A percentile compares a stretch with the other conserved stretches of the same genome.
phyloP scores from a whole-genome alignment of 2,888 invertebrate species.

The Drosophila acutilabella region DNA sequence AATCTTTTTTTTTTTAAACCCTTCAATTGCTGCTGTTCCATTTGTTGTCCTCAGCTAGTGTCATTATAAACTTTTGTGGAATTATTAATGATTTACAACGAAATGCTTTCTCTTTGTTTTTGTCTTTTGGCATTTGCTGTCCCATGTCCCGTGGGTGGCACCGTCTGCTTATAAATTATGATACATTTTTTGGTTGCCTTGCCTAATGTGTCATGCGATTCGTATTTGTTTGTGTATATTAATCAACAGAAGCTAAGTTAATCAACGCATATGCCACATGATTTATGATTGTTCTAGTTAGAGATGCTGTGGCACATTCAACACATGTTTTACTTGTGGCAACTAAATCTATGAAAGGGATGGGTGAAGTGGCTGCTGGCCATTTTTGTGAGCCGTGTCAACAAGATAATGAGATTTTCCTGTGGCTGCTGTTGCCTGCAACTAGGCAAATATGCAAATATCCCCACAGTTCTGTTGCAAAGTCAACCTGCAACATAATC shows the following conservation, averaged over 20 bases:
- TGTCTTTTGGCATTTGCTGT: conserved; percentile 37
- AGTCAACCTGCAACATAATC: conserved; percentile 51
- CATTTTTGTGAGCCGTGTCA: conserved; percentile 64
- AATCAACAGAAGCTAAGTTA: conserved; percentile 56
- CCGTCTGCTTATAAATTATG: conserved; percentile 62
- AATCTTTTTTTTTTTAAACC: neutral
- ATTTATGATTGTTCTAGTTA: conserved; percentile 53
- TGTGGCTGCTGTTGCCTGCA: conserved; percentile 18
- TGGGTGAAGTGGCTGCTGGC: conserved; percentile 5
- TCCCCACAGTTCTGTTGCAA: conserved; percentile 37
- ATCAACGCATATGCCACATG: conserved; percentile 61
- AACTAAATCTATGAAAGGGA: neutral
- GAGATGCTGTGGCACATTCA: conserved; percentile 39
- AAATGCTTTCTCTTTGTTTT: conserved; percentile 36
- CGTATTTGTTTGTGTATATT: conserved; percentile 41
- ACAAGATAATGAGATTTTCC: conserved; percentile 72
- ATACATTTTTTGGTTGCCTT: conserved; percentile 42
- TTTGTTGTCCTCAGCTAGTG: conserved; percentile 1
- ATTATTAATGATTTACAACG: conserved; percentile 64
- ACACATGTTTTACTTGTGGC: conserved; percentile 39
- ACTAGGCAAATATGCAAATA: conserved; percentile 58
- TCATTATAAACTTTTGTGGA: conserved; percentile 37
- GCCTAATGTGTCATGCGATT: conserved; percentile 43
- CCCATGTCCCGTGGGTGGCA: conserved; percentile 9
- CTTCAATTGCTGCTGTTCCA: conserved; percentile 1